A percentile compares a stretch with the other conserved stretches of the same genome.
These are phyloP conservation scores for Spinus olivaceus DNA, from an alignment of 2,797 vertebrate genomes.

Conservation along the genomic window DNA sequence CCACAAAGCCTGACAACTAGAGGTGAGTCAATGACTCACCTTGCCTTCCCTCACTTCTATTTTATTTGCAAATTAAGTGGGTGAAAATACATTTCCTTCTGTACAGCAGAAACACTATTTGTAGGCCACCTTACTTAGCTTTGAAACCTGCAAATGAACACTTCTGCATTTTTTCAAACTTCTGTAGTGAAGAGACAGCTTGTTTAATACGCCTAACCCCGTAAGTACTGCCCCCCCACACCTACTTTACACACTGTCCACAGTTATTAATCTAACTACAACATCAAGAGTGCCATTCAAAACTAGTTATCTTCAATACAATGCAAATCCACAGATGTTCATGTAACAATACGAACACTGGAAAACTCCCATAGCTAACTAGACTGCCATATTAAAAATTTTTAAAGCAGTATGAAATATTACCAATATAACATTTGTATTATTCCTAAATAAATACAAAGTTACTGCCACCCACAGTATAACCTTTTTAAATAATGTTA, in stretches of 20 bases:
- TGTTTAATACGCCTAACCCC: background rate
- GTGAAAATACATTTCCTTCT: background rate
- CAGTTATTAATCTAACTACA: background rate
- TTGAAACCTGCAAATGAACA: background rate
- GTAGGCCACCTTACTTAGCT: background rate
- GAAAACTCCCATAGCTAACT: background rate
- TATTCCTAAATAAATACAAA: background rate
- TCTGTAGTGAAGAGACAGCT: background rate
- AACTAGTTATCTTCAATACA: background rate
- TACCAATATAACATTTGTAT: background rate
- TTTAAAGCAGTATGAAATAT: background rate
- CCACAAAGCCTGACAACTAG: background rate
- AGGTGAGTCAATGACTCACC: background rate
- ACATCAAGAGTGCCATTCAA: background rate
- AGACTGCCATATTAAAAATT: background rate
- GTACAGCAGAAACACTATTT: background rate
- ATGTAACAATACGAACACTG: background rate
- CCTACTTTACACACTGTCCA: background rate
- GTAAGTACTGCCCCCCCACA: background rate
- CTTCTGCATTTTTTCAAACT: background rate
- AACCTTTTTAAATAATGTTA: background rate
- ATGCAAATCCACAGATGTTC: background rate
- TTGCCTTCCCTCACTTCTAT: background rate
- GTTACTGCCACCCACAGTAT: background rate
- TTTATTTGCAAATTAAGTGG: background rate